A percentile compares a stretch with the other conserved stretches of the same genome.
These are phyloP conservation scores for Drosophila subobscura DNA, from an alignment of 1,140 invertebrate genomes.

Conservation along the genomic window DNA sequence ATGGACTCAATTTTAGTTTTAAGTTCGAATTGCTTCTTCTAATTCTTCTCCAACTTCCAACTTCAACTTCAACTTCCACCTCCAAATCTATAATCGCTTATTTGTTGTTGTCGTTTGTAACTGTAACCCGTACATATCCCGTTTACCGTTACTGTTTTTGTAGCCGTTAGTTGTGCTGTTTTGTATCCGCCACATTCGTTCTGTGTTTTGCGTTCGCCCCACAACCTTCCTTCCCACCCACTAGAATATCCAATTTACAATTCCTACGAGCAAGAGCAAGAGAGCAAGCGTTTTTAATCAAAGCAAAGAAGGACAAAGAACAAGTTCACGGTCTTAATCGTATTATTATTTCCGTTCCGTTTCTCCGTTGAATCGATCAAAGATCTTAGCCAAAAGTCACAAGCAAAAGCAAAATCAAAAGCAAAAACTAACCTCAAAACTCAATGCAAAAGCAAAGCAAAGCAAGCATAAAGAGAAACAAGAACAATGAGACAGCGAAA, in stretches of 20 bases:
- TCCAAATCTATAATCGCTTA: constrained; percentile 46
- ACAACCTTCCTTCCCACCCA: neutral
- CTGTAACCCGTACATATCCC: constrained; percentile 9
- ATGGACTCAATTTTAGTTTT: constrained; percentile 83
- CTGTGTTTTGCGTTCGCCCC: neutral
- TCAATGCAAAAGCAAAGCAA: constrained; percentile 22
- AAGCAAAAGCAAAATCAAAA: constrained; percentile 30
- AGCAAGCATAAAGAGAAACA: constrained; percentile 5
- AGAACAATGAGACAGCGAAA: constrained; percentile 27
- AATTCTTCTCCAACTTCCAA: constrained; percentile 30
- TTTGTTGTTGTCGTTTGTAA: constrained; percentile 41
- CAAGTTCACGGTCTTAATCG: constrained; percentile 23
- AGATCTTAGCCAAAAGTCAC: constrained; percentile 20
- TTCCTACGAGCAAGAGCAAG: constrained; percentile 35
- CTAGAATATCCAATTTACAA: constrained; percentile 1
- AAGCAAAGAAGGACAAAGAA: constrained; percentile 77
- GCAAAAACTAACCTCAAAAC: constrained; percentile 10
- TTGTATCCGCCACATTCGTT: constrained; percentile 33
- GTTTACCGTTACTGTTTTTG: constrained; percentile 21
- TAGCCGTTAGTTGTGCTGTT: constrained; percentile 13
- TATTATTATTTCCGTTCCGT: constrained; percentile 55
- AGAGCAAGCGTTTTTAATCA: constrained; percentile 84
- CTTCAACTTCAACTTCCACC: constrained; percentile 33
- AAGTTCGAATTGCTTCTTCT: constrained; percentile 65
- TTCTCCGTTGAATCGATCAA: constrained; percentile 44